Conservation (phyloP, 2,797 vertebrate genomes). For the Macrochelys suwanniensis region DNA sequence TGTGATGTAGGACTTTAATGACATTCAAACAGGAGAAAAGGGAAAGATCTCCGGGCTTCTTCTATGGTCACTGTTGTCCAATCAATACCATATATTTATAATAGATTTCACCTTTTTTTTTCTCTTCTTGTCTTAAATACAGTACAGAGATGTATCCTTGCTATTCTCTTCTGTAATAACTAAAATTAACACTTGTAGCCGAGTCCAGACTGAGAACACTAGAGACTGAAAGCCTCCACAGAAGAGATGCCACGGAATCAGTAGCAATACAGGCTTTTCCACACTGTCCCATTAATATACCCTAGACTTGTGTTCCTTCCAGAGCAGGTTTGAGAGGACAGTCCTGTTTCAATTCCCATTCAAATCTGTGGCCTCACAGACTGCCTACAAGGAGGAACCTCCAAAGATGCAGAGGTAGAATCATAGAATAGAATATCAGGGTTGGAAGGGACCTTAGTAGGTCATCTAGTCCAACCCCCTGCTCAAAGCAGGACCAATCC, state of each 20-base stretch:
- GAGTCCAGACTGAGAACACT: not conserved
- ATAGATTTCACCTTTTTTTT: not conserved
- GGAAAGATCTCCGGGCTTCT: not conserved
- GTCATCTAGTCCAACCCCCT: too few species aligned
- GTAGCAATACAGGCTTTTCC: not conserved
- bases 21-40: not conserved
- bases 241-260: not conserved
- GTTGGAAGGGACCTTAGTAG: too few species aligned
- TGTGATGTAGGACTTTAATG: fast-evolving
- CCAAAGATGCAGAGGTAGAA: not conserved
- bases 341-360: not conserved
- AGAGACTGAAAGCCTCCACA: not conserved
- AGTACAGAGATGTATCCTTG: not conserved
- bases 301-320: not conserved
- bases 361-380: not conserved
- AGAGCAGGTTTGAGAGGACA: not conserved
- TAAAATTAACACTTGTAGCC: too few species aligned
- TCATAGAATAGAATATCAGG: too few species aligned
- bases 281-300: not conserved
- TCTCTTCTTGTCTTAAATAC: not conserved
- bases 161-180: too few species aligned
- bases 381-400: not conserved
- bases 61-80: not conserved
- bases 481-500: too few species aligned
- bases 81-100: not conserved